A percentile compares a stretch with the other conserved stretches of the same genome.
Evolutionary conservation across 2,113 vertebrate species (phyloP).

Genomic region (Urocolius indicus): DNA sequence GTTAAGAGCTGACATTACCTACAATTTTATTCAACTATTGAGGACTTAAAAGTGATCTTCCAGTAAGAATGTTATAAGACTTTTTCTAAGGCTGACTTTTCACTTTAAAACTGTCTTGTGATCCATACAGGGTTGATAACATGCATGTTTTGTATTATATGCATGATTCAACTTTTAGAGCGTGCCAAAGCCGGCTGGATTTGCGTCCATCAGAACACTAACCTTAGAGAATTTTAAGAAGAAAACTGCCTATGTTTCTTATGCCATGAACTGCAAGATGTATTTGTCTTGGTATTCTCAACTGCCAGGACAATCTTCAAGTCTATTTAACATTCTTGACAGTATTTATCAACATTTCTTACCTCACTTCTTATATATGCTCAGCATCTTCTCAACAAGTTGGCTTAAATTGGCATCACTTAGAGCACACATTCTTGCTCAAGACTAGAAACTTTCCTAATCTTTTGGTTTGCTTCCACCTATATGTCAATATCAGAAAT

Average conservation of each 20-base stretch:
- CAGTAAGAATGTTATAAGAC: neutral
- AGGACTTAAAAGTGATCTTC: neutral
- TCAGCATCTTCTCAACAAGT: neutral
- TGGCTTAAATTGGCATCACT: neutral
- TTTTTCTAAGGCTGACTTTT: neutral
- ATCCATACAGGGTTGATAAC: neutral
- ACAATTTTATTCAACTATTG: neutral
- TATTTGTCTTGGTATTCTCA: neutral
- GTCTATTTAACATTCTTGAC: neutral
- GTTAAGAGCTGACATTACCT: neutral
- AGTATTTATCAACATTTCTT: neutral
- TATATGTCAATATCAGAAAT: neutral
- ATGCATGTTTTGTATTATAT: neutral
- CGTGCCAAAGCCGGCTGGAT: neutral
- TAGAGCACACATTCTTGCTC: neutral
- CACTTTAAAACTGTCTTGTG: neutral
- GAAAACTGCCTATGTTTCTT: neutral
- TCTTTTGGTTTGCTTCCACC: neutral
- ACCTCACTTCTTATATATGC: neutral
- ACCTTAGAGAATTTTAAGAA: neutral
- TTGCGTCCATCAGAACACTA: neutral
- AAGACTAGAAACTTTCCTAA: neutral
- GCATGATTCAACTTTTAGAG: neutral
- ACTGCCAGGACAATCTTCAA: neutral
- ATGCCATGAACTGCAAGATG: neutral